Percentiles rank a stretch among this genome's conserved stretches.
phyloP scores from a whole-genome alignment of 2,113 vertebrate genomes.

The Cyphomyrus plagiostoma region DNA sequence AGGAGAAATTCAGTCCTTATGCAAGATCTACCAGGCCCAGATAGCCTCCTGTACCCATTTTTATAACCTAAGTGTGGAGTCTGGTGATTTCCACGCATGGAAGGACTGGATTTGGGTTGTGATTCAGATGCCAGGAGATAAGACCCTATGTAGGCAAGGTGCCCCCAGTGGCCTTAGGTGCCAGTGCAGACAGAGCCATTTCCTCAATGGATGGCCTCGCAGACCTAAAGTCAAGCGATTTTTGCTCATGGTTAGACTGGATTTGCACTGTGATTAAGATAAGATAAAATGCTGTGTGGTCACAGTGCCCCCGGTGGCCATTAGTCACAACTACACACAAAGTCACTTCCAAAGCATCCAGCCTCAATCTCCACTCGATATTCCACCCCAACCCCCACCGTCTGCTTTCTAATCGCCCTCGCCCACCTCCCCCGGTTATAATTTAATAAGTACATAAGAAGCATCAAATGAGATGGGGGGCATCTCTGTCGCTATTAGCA shows the following conservation, averaged over 20 bases:
- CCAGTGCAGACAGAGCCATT: neutral
- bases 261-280: slow-evolving; percentile 42
- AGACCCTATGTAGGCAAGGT: slow-evolving; percentile 31
- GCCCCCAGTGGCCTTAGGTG: neutral
- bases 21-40: neutral
- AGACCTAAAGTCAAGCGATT: slow-evolving; percentile 32
- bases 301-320: slow-evolving; percentile 8
- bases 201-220: neutral
- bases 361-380: slow-evolving; percentile 17
- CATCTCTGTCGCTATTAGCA: slow-evolving; percentile 55
- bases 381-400: slow-evolving; percentile 12
- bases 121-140: slow-evolving; percentile 36
- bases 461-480: slow-evolving; percentile 14
- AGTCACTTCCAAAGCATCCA: neutral
- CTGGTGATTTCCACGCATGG: slow-evolving; percentile 38
- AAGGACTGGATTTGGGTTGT: slow-evolving; percentile 36
- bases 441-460: neutral
- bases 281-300: slow-evolving; percentile 30
- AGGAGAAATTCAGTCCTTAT: neutral
- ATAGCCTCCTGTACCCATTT: neutral
- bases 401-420: neutral
- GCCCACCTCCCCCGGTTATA: neutral
- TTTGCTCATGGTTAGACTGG: slow-evolving; percentile 34
- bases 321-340: neutral
- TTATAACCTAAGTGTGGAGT: slow-evolving; percentile 18